Evolutionary conservation across 2,888 invertebrate species (phyloP).

Genomic region (Myopa testacea): DNA sequence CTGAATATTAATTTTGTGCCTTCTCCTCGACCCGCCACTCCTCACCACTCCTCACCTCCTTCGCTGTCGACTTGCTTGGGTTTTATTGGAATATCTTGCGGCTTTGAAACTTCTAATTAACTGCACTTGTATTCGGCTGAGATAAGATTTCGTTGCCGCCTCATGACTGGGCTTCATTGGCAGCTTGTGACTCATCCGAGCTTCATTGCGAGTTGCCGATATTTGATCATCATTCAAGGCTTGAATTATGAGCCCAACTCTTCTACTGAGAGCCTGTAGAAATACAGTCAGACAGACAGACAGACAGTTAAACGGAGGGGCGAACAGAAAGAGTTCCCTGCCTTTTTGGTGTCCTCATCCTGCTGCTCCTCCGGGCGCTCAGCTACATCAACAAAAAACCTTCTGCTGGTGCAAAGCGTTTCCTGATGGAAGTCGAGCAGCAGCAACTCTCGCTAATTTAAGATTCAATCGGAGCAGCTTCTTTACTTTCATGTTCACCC

Average conservation of each 20-base stretch:
- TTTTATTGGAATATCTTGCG: neutral
- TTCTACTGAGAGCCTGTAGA: neutral
- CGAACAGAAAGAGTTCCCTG: too few species aligned
- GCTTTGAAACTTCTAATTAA: neutral
- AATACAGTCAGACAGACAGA: neutral
- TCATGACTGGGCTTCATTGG: neutral
- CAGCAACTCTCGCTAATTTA: conserved; percentile 25
- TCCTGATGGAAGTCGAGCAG: neutral
- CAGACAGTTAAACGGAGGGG: too few species aligned
- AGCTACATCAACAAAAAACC: too few species aligned
- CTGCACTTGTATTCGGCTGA: neutral
- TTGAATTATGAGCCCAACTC: neutral
- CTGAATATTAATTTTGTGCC: neutral
- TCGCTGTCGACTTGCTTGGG: neutral
- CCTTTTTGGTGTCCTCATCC: too few species aligned
- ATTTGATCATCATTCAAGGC: conserved; percentile 3
- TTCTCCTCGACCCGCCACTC: neutral
- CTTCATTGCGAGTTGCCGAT: neutral
- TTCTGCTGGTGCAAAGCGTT: too few species aligned
- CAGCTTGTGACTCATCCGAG: neutral
- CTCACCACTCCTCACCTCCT: neutral
- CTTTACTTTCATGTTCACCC: too few species aligned
- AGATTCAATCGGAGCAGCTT: conserved; percentile 5
- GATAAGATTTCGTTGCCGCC: neutral
- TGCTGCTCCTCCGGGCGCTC: too few species aligned